These are phyloP conservation scores for Nebria brevicollis DNA, from an alignment of 2,888 invertebrate species.

Conservation along the genomic window DNA sequence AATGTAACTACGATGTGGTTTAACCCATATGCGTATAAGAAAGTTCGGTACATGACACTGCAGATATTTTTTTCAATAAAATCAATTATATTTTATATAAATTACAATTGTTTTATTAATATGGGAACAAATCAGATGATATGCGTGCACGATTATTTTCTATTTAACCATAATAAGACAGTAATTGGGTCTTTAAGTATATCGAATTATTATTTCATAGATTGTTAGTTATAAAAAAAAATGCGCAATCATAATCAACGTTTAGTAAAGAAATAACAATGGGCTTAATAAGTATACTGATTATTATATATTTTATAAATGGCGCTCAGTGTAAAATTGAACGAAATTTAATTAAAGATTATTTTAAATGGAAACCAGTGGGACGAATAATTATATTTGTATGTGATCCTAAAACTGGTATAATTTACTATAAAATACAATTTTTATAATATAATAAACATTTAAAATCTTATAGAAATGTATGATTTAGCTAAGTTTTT, in stretches of 20 bases:
- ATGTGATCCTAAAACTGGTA: slow-evolving; percentile 17
- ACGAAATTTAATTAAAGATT: slow-evolving; percentile 14
- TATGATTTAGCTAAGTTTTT: slow-evolving; percentile 44
- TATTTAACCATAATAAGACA: slow-evolving; percentile 18
- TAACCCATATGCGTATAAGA: too few species aligned
- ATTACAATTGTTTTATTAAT: neutral
- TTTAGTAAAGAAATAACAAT: neutral
- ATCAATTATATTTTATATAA: neutral
- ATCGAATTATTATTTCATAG: neutral
- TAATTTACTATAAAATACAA: neutral
- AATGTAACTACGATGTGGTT: too few species aligned
- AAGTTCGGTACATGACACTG: too few species aligned
- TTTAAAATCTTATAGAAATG: slow-evolving; percentile 44
- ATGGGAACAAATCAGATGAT: neutral
- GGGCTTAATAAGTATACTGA: slow-evolving; percentile 1
- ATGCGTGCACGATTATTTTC: neutral
- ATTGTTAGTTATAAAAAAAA: slow-evolving; percentile 2
- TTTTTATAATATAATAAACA: neutral
- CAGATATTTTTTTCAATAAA: too few species aligned
- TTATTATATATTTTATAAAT: neutral
- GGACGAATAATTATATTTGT: neutral
- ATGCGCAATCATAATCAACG: neutral
- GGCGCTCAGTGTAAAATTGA: neutral
- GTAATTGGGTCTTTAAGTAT: slow-evolving; percentile 10
- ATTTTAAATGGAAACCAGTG: slow-evolving; percentile 10